phyloP scores from a whole-genome alignment of 2,888 invertebrate genomes.

The Drosophila stalkeri region DNA sequence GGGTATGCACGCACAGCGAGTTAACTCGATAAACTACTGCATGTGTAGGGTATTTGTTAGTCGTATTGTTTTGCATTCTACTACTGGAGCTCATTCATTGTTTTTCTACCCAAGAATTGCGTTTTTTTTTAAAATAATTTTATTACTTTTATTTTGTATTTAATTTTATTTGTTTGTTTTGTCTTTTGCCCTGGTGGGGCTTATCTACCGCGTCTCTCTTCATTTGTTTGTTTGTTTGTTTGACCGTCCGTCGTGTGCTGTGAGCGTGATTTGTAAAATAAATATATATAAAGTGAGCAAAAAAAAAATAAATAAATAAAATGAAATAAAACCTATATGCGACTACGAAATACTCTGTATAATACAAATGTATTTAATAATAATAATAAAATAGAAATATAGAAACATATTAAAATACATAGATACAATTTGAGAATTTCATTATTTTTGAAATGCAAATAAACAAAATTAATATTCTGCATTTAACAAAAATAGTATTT shows the following conservation, averaged over 20 bases:
- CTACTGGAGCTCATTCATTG: slow-evolving; percentile 39
- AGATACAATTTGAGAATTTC: no score
- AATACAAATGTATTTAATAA: no score
- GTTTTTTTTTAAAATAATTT: slow-evolving; percentile 40
- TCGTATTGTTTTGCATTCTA: background rate
- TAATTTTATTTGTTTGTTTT: slow-evolving; percentile 14
- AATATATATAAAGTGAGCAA: slow-evolving; percentile 20
- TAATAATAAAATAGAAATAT: no score
- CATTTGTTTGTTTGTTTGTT: slow-evolving; percentile 24
- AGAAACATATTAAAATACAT: no score
- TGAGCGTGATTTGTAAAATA: slow-evolving; percentile 15
- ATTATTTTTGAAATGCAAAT: no score
- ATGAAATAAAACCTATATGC: background rate
- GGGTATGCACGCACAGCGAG: background rate
- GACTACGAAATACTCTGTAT: background rate
- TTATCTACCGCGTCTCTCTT: slow-evolving; percentile 31
- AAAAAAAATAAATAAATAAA: slow-evolving; percentile 26
- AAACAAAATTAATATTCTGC: no score
- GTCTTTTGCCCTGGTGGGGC: slow-evolving; percentile 10
- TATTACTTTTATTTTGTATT: slow-evolving; percentile 34
- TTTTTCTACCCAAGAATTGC: slow-evolving; percentile 29
- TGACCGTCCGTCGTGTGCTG: slow-evolving; percentile 7
- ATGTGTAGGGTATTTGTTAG: background rate
- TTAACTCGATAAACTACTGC: no score
- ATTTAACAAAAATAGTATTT: no score